Evolutionary conservation across 2,888 invertebrate species (phyloP).

Genomic region (Diloba caeruleocephala): DNA sequence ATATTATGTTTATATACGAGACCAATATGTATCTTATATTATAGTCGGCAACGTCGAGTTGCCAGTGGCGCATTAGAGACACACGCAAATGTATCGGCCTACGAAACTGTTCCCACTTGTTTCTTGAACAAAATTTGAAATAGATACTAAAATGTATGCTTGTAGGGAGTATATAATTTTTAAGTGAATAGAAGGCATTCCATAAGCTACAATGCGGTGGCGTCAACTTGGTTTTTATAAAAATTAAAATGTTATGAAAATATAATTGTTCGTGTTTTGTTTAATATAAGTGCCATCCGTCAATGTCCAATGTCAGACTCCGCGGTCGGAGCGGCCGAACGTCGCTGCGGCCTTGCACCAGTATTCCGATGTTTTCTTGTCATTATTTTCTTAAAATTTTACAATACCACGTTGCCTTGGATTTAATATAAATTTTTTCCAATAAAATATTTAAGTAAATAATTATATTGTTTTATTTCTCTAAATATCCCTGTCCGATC

Average conservation of each 20-base stretch:
- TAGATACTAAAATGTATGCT: constrained; percentile 76
- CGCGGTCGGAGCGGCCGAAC: constrained; percentile 33
- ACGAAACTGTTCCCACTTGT: constrained; percentile 57
- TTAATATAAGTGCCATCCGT: constrained; percentile 82
- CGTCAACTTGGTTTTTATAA: constrained; percentile 75
- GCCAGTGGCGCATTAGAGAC: constrained; percentile 24
- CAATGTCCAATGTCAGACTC: constrained; percentile 50
- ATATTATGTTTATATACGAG: constrained; percentile 59
- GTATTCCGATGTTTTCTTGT: constrained; percentile 65
- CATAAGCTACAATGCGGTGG: constrained; percentile 83
- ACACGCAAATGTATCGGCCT: constrained; percentile 52
- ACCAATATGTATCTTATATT: constrained; percentile 42
- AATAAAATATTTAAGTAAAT: constrained; percentile 88
- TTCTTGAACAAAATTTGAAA: constrained; percentile 75
- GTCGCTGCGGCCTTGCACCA: constrained; percentile 42
- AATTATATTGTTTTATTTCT: constrained; percentile 74
- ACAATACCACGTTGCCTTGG: constrained; percentile 89
- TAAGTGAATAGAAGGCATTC: constrained; percentile 87
- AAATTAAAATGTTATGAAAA: constrained; percentile 67
- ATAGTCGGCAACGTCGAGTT: constrained; percentile 42
- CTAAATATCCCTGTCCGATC: constrained; percentile 19
- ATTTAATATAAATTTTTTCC: constrained; percentile 87
- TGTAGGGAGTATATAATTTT: constrained; percentile 80
- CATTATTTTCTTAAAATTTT: constrained; percentile 82
- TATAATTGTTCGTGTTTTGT: constrained; percentile 69